Evolutionary conservation across 2,888 invertebrate species (phyloP).

Genomic region (Melipona bicolor): DNA sequence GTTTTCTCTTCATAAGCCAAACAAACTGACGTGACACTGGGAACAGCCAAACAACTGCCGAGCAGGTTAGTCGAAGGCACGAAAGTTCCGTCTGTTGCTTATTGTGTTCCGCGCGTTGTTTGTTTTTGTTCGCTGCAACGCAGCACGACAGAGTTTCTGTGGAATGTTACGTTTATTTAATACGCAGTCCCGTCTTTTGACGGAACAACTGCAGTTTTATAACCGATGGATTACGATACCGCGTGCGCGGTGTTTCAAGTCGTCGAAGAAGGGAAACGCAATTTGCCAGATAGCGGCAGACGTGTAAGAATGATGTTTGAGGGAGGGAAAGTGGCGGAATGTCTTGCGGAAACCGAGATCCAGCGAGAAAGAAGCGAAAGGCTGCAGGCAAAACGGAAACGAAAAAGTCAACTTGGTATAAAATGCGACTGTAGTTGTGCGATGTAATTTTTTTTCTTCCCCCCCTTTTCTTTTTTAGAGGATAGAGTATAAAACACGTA

Average conservation of each 20-base stretch:
- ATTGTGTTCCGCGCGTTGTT: constrained; percentile 15
- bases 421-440: not conserved
- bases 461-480: not conserved
- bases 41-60: constrained; percentile 21
- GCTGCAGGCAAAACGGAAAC: constrained; percentile 10
- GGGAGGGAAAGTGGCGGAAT: not conserved
- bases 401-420: constrained; percentile 16
- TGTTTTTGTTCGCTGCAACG: constrained; percentile 12
- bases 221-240: not conserved
- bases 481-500: not conserved
- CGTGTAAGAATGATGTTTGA: not conserved
- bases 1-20: constrained; percentile 12
- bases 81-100: constrained; percentile 37
- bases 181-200: not conserved
- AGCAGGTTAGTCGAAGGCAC: constrained; percentile 18
- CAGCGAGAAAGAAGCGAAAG: not conserved
- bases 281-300: not conserved
- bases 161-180: constrained; percentile 27
- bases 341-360: not conserved
- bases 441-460: not conserved
- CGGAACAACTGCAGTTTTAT: not conserved
- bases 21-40: constrained; percentile 30
- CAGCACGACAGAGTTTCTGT: not conserved
- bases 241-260: not conserved
- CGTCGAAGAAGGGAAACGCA: not conserved